phyloP scores from a whole-genome alignment of 2,113 vertebrate species.

The Prietella phreatophila region DNA sequence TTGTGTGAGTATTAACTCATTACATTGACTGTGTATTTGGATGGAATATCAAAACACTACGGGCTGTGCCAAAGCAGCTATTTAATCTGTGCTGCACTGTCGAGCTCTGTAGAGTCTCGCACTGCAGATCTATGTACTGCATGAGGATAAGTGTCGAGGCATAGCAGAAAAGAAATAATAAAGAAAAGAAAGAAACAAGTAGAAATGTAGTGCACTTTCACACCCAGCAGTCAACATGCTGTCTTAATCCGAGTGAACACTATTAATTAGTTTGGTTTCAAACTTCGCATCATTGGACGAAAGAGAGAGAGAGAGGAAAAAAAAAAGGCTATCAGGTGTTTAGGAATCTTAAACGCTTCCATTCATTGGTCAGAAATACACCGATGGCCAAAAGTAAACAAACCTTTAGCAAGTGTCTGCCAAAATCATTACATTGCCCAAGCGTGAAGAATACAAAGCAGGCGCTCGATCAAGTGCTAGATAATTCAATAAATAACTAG shows the following conservation, averaged over 20 bases:
- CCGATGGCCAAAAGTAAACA: neutral
- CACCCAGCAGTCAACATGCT: neutral
- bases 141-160: neutral
- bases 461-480: neutral
- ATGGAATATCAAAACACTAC: neutral
- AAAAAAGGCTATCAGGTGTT: neutral
- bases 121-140: neutral
- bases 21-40: neutral
- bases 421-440: neutral
- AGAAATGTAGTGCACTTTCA: neutral
- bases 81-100: slow-evolving; percentile 1
- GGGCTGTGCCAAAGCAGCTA: neutral
- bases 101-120: neutral
- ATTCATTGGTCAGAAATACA: neutral
- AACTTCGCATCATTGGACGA: neutral
- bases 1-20: neutral
- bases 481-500: neutral
- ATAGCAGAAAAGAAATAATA: neutral
- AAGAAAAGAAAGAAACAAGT: too few relatives aligned
- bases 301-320: neutral
- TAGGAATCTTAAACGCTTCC: neutral
- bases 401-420: neutral
- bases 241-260: neutral
- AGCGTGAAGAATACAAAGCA: neutral
- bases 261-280: neutral